Evolutionary conservation across 92 coral and sea anemone species (phyloP), one percentile per base, ranked within the genome.

Genomic region (Metridium senile): DNA sequence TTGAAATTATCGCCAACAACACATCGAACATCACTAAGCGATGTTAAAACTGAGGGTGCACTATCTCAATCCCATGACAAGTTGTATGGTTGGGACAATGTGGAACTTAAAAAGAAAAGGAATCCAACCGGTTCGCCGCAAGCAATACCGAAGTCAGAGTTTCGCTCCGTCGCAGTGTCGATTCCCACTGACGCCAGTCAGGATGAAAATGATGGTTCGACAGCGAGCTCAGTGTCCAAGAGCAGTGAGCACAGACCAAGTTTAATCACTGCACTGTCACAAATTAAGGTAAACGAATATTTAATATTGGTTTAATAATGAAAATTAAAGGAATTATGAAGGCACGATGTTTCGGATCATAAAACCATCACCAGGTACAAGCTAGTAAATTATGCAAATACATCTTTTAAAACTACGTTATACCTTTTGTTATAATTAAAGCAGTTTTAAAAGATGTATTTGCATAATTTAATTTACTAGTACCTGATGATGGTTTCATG

Each of bases 231-330:
- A 17, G 2, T 52, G 16, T 43, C 45, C 3, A 9, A 1, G 4
- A 77, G 20, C 13, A 29, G 56, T 19, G 86, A 83, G 27, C 93
- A 88, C 56, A 90, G 90, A 66, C 75, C 84, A 25, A 88, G 84
- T 52, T 62, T 91, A 67, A 85, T 88, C 62, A 88, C 91, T 33
- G 97, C 97, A 0, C 62, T 91, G 69, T 91, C 97, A 0, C 93
- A 88, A 81, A 91, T 91, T 26, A 91, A 91, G 93, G 72, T 34
- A 67, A 34, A n/a, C n/a, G n/a, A n/a, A 27, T 9, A 59, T 22
- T 22, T n/a, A n/a, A n/a, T n/a, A n/a, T n/a, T n/a, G n/a, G n/a
- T n/a, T n/a, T n/a, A n/a, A n/a, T n/a, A n/a, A n/a, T n/a, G n/a
- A n/a, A n/a, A n/a, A n/a, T n/a, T n/a, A n/a, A n/a, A n/a, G n/a